Evolutionary conservation across 2,888 invertebrate genomes (phyloP), one percentile per base, ranked within the genome.

Genomic region (Drosophila kambysellisi): DNA sequence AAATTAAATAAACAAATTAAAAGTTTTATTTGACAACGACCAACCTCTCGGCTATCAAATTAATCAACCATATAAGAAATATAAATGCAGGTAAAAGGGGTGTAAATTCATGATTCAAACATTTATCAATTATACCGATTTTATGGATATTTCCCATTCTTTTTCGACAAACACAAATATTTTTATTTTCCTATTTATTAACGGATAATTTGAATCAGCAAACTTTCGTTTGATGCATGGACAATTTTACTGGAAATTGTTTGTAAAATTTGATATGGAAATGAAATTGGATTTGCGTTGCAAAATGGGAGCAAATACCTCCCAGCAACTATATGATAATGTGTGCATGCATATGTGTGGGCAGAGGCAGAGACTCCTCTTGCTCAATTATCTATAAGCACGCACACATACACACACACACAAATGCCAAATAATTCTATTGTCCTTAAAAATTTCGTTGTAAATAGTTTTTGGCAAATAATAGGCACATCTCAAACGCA

Each of bases 131-230:
- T 11, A 9, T 3, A 12, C 25, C 4, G 11, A 37, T 43, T 43
- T 37, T 20, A 61, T 65, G 35, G 30, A 61, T 12, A 29, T 61
- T 65, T 32, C 5, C 15, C 15, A 39, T 35, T 51, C 41, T 20
- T 58, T 33, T 9, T n/a, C n/a, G 29, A 50, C 12, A 29, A 37
- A 11, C 17, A 37, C 9, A 54, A 33, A 15, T 9, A 15, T 50
- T 50, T 58, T 17, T 15, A 12, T 35, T 37, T 50, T 37, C 6
- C 12, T 15, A 32, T 33, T 20, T 25, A 20, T 11, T 43, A 6
- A 9, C 64, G 12, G n/a, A 1, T 56, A 37, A 33, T 43, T 43
- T 62, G 69, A 76, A 73, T 76, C 73, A 73, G 64, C 68, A 53
- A 29, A 37, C 15, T 4, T 32, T 46, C 20, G 17, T 50, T 33